phyloP scores from a whole-genome alignment of 2,113 vertebrate species.

The Heloderma charlesbogerti region DNA sequence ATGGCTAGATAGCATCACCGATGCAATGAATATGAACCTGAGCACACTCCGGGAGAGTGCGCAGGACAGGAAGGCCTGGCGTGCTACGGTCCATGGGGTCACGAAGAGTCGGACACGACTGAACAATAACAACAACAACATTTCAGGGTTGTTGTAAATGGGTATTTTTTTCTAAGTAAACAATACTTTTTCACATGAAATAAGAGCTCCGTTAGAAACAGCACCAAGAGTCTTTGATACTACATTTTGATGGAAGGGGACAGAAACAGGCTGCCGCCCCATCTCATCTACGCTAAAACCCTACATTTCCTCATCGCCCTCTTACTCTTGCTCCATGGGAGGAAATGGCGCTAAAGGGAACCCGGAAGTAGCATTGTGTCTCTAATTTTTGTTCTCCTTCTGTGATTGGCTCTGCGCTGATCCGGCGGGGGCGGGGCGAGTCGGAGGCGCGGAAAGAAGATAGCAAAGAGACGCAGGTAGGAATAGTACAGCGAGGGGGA shows the following conservation, averaged over 20 bases:
- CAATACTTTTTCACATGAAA: background rate
- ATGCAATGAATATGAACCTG: too few species aligned
- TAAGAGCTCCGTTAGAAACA: background rate
- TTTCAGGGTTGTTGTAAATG: background rate
- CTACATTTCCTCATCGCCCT: background rate
- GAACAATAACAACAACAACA: too few species aligned
- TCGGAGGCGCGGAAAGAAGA: background rate
- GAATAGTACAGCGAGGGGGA: too few species aligned
- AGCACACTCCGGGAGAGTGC: too few species aligned
- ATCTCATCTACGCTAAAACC: background rate
- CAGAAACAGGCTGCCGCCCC: background rate
- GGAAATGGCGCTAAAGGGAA: background rate
- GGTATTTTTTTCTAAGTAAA: too few species aligned
- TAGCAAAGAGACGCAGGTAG: background rate
- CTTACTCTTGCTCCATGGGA: too few species aligned
- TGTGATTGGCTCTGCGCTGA: background rate
- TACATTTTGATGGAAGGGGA: too few species aligned
- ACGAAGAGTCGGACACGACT: too few species aligned
- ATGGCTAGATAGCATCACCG: too few species aligned
- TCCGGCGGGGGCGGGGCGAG: background rate
- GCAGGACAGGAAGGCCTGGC: too few species aligned
- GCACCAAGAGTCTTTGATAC: too few species aligned
- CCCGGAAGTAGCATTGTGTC: background rate
- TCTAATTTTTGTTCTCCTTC: background rate
- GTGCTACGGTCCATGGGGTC: too few species aligned